A percentile compares a stretch with the other conserved stretches of the same genome.
These are phyloP conservation scores for Aphrocallistes beatrix DNA, from an alignment of 37 sponge, comb jelly and placozoan species.

Conservation along the genomic window DNA sequence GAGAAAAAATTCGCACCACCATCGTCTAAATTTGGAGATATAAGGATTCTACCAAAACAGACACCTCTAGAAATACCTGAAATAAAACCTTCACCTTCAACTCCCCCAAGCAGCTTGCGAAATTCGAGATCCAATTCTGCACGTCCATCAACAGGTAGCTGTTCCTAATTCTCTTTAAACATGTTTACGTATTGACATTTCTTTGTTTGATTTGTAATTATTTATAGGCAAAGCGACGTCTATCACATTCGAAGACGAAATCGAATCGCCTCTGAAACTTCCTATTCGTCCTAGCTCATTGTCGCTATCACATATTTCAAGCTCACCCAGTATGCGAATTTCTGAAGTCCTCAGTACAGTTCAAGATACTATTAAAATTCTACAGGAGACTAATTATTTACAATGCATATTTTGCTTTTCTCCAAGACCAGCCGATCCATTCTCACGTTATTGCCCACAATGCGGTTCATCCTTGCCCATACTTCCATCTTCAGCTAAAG, in stretches of 20 bases:
- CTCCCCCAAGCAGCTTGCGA: not conserved
- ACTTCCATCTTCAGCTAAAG: conserved; percentile 27
- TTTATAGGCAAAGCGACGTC: not conserved
- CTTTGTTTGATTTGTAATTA: not conserved
- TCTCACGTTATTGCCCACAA: conserved; percentile 40
- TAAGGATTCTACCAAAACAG: too few species aligned
- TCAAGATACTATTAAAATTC: not conserved
- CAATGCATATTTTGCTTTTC: not conserved
- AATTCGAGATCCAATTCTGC: not conserved
- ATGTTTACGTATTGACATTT: not conserved
- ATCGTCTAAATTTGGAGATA: too few species aligned
- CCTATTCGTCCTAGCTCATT: too few species aligned
- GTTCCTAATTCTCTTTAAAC: not conserved
- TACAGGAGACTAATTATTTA: conserved; percentile 22
- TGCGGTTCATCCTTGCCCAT: conserved; percentile 50
- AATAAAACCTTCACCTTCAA: not conserved
- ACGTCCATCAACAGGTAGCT: not conserved
- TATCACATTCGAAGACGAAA: not conserved
- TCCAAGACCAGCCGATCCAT: not conserved
- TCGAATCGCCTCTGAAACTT: not conserved
- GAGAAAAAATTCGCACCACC: too few species aligned
- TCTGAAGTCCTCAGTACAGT: not conserved
- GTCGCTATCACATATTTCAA: not conserved
- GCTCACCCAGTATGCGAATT: not conserved
- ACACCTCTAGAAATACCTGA: not conserved